These are phyloP conservation scores for Dysidea cf. avara DNA, from an alignment of 37 sponge, comb jelly and placozoan genomes.

Conservation along the genomic window DNA sequence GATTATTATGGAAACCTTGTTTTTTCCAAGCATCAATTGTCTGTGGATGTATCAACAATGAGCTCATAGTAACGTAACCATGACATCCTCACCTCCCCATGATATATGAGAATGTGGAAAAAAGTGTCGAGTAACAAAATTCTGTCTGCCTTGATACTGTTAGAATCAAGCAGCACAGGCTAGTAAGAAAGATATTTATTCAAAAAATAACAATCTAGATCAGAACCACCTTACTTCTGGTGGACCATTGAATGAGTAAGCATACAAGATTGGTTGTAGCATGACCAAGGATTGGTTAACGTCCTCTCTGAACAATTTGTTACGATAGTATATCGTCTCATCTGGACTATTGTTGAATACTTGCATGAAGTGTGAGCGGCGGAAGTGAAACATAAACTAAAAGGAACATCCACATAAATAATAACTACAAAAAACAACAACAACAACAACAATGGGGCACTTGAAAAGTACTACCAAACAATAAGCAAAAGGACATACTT, in stretches of 20 bases:
- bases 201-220: background rate
- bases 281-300: conserved; percentile 89
- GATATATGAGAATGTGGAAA: conserved; percentile 97
- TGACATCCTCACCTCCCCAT: conserved; percentile 83
- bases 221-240: conserved; percentile 76
- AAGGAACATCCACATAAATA: conserved; percentile 11
- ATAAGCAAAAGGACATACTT: no score
- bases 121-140: conserved; percentile 96
- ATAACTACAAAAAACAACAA: background rate
- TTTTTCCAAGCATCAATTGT: conserved; percentile 86
- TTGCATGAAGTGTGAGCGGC: conserved; percentile 97
- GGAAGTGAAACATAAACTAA: conserved; percentile 99
- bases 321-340: conserved; percentile 94
- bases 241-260: conserved; percentile 95
- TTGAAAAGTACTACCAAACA: no score
- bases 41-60: conserved; percentile 7
- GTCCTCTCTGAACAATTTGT: conserved; percentile 93
- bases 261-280: conserved; percentile 97
- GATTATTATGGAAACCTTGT: conserved; percentile 82
- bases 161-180: conserved; percentile 96
- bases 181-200: conserved; percentile 16
- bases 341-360: conserved; percentile 99
- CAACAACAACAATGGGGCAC: no score
- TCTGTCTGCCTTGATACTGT: conserved; percentile 89
- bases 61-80: background rate